Evolutionary conservation across 2,888 invertebrate species (phyloP).

Genomic region (Hypomecis atomaria): DNA sequence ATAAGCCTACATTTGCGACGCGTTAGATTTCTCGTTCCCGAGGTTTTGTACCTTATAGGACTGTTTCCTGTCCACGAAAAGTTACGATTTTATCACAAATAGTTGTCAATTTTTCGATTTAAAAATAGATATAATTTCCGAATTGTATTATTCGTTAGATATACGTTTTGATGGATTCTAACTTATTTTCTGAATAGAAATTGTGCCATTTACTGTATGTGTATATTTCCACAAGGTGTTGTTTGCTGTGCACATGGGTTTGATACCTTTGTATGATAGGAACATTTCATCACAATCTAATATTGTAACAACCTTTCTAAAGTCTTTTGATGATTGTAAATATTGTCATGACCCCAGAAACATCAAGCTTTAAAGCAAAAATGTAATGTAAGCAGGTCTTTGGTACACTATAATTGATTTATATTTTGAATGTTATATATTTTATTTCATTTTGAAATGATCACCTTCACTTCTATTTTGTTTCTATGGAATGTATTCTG

Average conservation of each 20-base stretch:
- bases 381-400: conserved; percentile 16
- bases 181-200: conserved; percentile 68
- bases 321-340: conserved; percentile 23
- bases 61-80: conserved; percentile 81
- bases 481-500: conserved; percentile 23
- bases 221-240: conserved; percentile 33
- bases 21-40: conserved; percentile 55
- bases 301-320: background rate
- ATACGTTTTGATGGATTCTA: conserved; percentile 59
- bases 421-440: conserved; percentile 18
- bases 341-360: conserved; percentile 27
- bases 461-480: conserved; percentile 13
- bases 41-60: conserved; percentile 79
- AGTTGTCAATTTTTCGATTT: conserved; percentile 70
- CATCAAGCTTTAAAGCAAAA: conserved; percentile 29
- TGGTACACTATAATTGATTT: conserved; percentile 26
- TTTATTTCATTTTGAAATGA: conserved; percentile 18
- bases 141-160: conserved; percentile 54
- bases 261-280: conserved; percentile 19
- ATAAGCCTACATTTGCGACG: conserved; percentile 53
- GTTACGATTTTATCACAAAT: conserved; percentile 63
- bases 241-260: conserved; percentile 28
- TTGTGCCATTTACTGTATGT: conserved; percentile 73
- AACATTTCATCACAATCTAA: conserved; percentile 23
- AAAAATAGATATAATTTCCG: conserved; percentile 60